Evolutionary conservation across 2,797 vertebrate genomes (phyloP).

Genomic region (Cacajao melanocephalus): DNA sequence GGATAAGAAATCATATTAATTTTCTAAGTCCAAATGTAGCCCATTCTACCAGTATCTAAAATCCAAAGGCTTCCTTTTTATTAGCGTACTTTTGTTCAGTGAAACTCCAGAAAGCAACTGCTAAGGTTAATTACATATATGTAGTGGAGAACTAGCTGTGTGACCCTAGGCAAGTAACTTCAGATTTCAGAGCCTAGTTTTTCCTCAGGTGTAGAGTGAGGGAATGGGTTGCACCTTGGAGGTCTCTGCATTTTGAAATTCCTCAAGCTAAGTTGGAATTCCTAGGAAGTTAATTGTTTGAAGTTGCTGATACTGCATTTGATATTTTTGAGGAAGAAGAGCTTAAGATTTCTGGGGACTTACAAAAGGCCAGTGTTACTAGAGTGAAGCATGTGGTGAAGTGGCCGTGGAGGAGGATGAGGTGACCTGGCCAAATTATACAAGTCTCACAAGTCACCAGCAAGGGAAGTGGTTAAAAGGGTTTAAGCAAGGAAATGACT

Average conservation of each 20-base stretch:
- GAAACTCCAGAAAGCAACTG: slow-evolving; percentile 66
- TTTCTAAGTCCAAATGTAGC: slow-evolving; percentile 49
- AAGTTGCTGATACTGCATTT: neutral
- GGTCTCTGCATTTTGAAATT: slow-evolving; percentile 37
- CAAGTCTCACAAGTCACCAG: neutral
- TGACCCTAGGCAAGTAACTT: slow-evolving; percentile 50
- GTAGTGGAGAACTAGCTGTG: neutral
- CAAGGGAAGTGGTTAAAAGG: neutral
- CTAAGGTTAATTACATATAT: slow-evolving; percentile 29
- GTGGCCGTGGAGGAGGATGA: neutral
- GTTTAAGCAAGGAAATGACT: neutral
- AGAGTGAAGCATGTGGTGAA: neutral
- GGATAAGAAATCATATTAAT: slow-evolving; percentile 72
- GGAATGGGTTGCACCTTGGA: neutral
- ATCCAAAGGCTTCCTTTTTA: slow-evolving; percentile 66
- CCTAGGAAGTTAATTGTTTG: neutral
- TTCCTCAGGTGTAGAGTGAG: neutral
- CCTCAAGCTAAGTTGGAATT: neutral
- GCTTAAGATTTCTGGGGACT: slow-evolving; percentile 32
- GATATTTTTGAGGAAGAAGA: neutral
- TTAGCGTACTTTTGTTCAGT: slow-evolving; percentile 71
- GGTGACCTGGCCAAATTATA: neutral
- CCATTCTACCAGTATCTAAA: slow-evolving; percentile 64
- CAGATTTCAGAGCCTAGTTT: neutral
- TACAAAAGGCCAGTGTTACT: neutral